Evolutionary conservation across 2,797 vertebrate species (phyloP).

Genomic region (Rhinophrynus dorsalis): DNA sequence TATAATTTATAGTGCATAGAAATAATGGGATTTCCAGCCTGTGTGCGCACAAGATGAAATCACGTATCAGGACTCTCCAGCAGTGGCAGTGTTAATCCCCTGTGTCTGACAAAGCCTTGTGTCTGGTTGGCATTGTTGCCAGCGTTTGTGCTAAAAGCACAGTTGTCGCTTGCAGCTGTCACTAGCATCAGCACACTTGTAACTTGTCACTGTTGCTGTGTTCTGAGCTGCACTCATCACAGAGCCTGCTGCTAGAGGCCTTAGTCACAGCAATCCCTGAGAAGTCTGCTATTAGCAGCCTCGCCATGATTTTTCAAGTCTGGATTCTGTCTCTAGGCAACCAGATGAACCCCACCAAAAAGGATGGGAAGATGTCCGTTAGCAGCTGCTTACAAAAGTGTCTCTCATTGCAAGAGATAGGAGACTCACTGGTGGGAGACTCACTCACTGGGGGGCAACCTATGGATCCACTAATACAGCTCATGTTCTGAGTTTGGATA

Average conservation of each 20-base stretch:
- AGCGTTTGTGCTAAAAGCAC: constrained; percentile 4
- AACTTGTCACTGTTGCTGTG: constrained; percentile 8
- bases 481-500: too few species aligned
- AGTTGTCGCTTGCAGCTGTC: constrained; percentile 3
- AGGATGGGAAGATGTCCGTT: background rate
- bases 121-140: background rate
- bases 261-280: background rate
- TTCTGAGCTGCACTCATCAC: background rate
- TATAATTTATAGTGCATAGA: too few species aligned
- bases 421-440: too few species aligned
- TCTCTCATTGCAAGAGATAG: background rate
- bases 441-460: too few species aligned
- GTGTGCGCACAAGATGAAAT: too few species aligned
- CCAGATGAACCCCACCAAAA: background rate
- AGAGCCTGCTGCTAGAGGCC: background rate
- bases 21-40: too few species aligned
- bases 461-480: too few species aligned
- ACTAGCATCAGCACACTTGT: constrained; percentile 4
- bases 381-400: background rate
- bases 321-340: constrained; percentile 3
- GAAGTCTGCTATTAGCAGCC: constrained; percentile 9
- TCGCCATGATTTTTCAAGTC: background rate
- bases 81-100: background rate
- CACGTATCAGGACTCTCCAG: background rate
- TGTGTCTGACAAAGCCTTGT: background rate